phyloP scores from a whole-genome alignment of 1,140 invertebrate species.

The Acromyrmex heyeri region DNA sequence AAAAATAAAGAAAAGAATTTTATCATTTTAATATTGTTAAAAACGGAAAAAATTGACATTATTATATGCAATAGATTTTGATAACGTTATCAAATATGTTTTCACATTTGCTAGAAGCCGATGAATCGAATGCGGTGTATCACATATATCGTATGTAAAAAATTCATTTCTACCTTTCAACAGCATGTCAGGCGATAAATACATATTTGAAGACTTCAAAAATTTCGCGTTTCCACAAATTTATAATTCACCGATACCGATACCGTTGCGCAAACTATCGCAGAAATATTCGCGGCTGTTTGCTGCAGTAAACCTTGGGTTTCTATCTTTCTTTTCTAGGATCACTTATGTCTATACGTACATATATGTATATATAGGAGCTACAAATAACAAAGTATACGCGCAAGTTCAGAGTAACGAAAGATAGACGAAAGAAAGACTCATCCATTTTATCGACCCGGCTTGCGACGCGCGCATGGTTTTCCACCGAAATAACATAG shows the following conservation, averaged over 20 bases:
- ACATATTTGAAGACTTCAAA: slow-evolving; percentile 28
- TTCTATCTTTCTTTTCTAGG: neutral
- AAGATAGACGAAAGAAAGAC: slow-evolving; percentile 61
- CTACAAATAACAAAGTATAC: slow-evolving; percentile 43
- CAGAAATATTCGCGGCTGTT: slow-evolving; percentile 39
- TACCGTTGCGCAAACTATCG: slow-evolving; percentile 15
- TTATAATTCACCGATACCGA: slow-evolving; percentile 27
- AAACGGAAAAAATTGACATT: neutral
- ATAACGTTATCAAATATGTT: slow-evolving; percentile 19
- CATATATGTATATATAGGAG: neutral
- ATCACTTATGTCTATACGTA: slow-evolving; percentile 7
- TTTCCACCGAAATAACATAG: slow-evolving; percentile 54
- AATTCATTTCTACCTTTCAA: slow-evolving; percentile 37
- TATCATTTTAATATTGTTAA: neutral
- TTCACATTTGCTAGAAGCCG: neutral
- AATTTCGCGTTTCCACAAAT: slow-evolving; percentile 39
- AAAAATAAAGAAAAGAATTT: neutral
- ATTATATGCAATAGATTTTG: neutral
- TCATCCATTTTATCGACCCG: slow-evolving; percentile 81
- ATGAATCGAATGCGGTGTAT: neutral
- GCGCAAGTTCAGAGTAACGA: slow-evolving; percentile 34
- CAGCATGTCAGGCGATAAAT: slow-evolving; percentile 33
- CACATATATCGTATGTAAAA: slow-evolving; percentile 12
- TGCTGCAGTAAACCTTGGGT: neutral
- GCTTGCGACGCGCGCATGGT: slow-evolving; percentile 80